These are phyloP conservation scores for Mirza zaza DNA, from an alignment of 2,113 vertebrate species.

Conservation along the genomic window DNA sequence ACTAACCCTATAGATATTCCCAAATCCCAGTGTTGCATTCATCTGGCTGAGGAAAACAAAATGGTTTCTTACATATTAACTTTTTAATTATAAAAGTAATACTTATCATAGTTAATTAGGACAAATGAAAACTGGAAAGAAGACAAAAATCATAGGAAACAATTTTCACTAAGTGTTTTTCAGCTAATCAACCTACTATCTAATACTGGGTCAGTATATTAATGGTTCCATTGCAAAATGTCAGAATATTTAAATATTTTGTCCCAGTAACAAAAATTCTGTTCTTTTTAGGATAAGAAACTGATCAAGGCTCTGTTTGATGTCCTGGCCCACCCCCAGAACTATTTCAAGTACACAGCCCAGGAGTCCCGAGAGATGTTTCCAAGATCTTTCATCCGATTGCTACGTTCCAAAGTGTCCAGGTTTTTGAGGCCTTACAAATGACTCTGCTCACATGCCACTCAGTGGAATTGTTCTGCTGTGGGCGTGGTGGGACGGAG, in stretches of 20 bases:
- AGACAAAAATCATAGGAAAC: conserved; percentile 47
- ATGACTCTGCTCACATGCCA: conserved; percentile 71
- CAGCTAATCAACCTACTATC: background rate
- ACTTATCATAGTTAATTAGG: background rate
- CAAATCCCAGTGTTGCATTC: background rate
- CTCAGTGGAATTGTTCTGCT: background rate
- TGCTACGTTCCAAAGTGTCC: conserved; percentile 97
- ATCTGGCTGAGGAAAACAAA: conserved; percentile 50
- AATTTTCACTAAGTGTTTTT: conserved; percentile 39
- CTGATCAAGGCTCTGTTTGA: conserved; percentile 98
- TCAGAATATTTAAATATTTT: conserved; percentile 15
- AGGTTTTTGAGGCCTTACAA: conserved; percentile 96
- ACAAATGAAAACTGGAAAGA: conserved; percentile 28
- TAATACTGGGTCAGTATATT: conserved; percentile 8
- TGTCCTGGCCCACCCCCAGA: conserved; percentile 97
- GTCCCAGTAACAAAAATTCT: conserved; percentile 59
- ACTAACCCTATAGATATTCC: background rate
- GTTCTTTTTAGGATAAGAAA: conserved; percentile 94
- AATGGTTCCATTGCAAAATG: conserved; percentile 16
- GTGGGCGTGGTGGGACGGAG: conserved; percentile 61
- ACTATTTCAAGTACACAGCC: conserved; percentile 99
- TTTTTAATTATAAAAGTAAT: conserved; percentile 7
- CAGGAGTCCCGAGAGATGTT: conserved; percentile 99
- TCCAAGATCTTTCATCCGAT: conserved; percentile 97
- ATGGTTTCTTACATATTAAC: background rate